A percentile compares a stretch with the other conserved stretches of the same genome.
Conservation (phyloP, 2,797 vertebrate species). For the Bradypus variegatus region DNA sequence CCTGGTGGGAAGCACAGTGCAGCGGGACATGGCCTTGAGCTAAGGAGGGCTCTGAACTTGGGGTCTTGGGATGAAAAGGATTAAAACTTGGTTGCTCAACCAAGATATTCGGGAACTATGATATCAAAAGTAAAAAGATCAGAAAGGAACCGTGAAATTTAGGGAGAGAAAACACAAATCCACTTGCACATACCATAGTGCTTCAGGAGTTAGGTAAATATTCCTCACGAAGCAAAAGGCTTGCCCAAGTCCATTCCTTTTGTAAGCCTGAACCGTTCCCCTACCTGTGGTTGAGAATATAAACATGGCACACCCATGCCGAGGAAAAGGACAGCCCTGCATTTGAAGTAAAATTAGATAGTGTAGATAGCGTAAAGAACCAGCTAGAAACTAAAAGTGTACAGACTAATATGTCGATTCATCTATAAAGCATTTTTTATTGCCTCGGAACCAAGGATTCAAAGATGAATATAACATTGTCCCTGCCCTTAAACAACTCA, state of each 20-base stretch:
- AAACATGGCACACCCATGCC: background rate
- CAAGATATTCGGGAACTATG: background rate
- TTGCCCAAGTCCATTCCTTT: background rate
- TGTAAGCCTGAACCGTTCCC: background rate
- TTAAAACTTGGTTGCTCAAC: background rate
- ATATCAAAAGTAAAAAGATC: background rate
- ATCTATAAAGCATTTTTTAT: background rate
- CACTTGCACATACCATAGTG: rapidly evolving
- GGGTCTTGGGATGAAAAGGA: background rate
- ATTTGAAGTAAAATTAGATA: background rate
- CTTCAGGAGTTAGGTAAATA: background rate
- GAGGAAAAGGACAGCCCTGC: background rate
- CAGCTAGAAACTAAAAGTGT: background rate
- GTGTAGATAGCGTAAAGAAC: background rate
- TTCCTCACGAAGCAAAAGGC: background rate
- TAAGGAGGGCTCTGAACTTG: background rate
- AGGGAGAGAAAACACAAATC: background rate
- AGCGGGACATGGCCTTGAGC: background rate
- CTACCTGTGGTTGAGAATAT: background rate
- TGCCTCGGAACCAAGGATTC: background rate
- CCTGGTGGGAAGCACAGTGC: background rate
- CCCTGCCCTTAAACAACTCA: background rate
- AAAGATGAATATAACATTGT: background rate
- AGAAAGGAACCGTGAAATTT: background rate
- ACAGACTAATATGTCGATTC: background rate